Base-by-base conservation (phyloP, 2,797 vertebrate genomes). In the Sebastes kiyomatsui region DNA sequence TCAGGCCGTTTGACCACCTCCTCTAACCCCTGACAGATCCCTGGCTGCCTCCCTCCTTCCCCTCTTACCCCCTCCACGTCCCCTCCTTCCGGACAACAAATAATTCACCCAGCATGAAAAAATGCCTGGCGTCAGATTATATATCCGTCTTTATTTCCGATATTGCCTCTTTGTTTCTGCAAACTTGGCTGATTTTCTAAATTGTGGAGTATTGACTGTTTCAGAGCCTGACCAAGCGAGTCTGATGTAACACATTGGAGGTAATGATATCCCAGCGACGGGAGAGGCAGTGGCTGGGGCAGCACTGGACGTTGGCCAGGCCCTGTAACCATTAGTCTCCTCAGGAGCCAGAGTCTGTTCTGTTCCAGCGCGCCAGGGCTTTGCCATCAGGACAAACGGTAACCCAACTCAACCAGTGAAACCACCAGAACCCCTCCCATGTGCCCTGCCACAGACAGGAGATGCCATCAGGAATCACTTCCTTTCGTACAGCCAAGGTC, bases 181-280 rank as follows among this genome's bases (percentile, higher is more conserved):
- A 95, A 94, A 96, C 93, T 95, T 94, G 94, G 95, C 95, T 94
- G 95, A 93, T 94, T 96, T 94, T 96, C 93, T 94, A 94, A 94
- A 96, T 95, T 95, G 95, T 90, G 90, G 93, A 91, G 94, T 95
- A 95, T 95, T 93, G 94, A 95, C 93, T 92, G 93, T 92, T 95
- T 91, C 88, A 71, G 92, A 78, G 92, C 88, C 93, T 94, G 94
- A 93, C 92, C 92, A 92, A 92, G 94, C 90, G 92, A 93, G 93
- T 91, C 93, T 92, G 92, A 93, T 93, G 92, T 92, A 94, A 94
- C 91, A 92, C 90, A 90, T 89, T 92, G 93, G 87, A 87, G 92
- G 93, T 93, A 94, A 94, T 95, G 94, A 94, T 93, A 93, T 90
- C 92, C 91, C 87, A 87, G 92, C 90, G 87, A 88, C 78, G 77